Conservation (phyloP, 2,888 invertebrate genomes). For the Brenthis hecate region DNA sequence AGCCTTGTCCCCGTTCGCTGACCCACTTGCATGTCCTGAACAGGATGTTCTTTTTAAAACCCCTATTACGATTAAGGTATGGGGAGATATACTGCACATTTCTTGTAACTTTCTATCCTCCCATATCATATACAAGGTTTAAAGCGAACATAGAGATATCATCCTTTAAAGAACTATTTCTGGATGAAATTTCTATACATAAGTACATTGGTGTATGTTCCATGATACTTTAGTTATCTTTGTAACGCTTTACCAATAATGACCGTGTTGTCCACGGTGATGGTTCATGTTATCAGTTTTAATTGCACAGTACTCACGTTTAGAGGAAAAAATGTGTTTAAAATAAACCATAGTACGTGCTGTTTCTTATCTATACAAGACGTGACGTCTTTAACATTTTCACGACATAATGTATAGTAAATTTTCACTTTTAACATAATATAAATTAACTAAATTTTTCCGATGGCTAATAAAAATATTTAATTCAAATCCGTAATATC, state of each 20-base stretch:
- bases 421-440: constrained; percentile 1
- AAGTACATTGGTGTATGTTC: background rate
- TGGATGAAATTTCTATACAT: background rate
- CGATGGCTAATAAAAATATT: background rate
- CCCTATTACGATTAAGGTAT: constrained; percentile 27
- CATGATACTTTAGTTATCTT: background rate
- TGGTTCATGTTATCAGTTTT: constrained; percentile 33
- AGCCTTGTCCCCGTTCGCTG: constrained; percentile 74
- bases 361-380: constrained; percentile 21
- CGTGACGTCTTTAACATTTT: constrained; percentile 15
- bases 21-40: constrained; percentile 61
- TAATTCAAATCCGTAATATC: background rate
- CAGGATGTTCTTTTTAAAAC: constrained; percentile 68
- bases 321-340: constrained; percentile 20
- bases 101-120: background rate
- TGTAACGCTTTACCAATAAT: constrained; percentile 22
- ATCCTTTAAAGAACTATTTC: too few relatives aligned
- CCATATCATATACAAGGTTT: background rate
- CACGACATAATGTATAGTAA: background rate
- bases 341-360: constrained; percentile 29
- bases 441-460: too few relatives aligned
- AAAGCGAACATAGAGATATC: background rate
- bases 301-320: constrained; percentile 30
- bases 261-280: constrained; percentile 35
- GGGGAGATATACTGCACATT: constrained; percentile 21